phyloP scores from a whole-genome alignment of 1,140 invertebrate species.

The Euschistus heros region DNA sequence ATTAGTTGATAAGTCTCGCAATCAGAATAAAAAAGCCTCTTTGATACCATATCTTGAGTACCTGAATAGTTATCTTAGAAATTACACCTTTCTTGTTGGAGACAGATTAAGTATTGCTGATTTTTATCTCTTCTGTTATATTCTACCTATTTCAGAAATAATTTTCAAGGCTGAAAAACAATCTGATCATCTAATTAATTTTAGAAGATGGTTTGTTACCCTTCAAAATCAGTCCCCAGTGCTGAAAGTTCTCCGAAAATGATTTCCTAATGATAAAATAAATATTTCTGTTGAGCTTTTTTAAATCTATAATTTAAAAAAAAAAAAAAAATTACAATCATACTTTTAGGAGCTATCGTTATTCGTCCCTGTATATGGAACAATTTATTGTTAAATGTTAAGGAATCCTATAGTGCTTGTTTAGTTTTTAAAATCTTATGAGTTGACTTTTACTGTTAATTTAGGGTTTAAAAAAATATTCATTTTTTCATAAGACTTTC shows the following conservation, averaged over 20 bases:
- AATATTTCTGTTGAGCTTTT: too few relatives aligned
- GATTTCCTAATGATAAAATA: background rate
- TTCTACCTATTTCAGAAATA: constrained; percentile 39
- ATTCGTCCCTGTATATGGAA: too few relatives aligned
- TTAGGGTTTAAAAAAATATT: too few relatives aligned
- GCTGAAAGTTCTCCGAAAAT: constrained; percentile 33
- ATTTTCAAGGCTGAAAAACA: constrained; percentile 35
- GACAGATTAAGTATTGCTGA: constrained; percentile 64
- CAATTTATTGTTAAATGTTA: too few relatives aligned
- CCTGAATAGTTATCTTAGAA: constrained; percentile 48
- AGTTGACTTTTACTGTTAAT: too few relatives aligned
- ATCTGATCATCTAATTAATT: constrained; percentile 44
- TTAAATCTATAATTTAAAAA: too few relatives aligned
- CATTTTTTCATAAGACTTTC: too few relatives aligned
- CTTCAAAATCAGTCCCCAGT: constrained; percentile 31
- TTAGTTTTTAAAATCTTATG: too few relatives aligned
- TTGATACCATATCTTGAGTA: constrained; percentile 31
- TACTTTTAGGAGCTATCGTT: too few relatives aligned
- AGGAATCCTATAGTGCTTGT: too few relatives aligned
- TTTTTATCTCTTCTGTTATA: constrained; percentile 48
- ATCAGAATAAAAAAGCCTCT: constrained; percentile 32
- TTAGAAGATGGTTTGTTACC: constrained; percentile 34
- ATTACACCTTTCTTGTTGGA: constrained; percentile 57
- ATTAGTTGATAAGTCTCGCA: constrained; percentile 17
- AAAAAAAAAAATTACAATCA: too few relatives aligned